These are phyloP conservation scores for Forpus xanthops DNA, from an alignment of 2,797 vertebrate species.

Conservation along the genomic window DNA sequence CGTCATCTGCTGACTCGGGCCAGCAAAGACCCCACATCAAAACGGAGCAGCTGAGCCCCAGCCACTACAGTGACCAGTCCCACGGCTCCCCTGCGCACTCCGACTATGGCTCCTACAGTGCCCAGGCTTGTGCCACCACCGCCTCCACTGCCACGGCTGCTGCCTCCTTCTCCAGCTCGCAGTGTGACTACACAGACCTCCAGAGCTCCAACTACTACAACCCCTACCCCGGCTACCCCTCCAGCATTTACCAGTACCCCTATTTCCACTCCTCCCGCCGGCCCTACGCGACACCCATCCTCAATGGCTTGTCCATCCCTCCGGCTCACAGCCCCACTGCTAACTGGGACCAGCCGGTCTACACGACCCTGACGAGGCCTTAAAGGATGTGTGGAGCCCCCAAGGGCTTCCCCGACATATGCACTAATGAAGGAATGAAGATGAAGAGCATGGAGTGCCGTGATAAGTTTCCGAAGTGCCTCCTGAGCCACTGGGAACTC, in stretches of 20 bases:
- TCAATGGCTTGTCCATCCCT: conserved; percentile 90
- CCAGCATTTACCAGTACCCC: conserved; percentile 93
- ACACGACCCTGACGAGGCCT: conserved; percentile 92
- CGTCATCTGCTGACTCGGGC: conserved; percentile 74
- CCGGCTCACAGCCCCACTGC: conserved; percentile 89
- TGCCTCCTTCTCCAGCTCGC: conserved; percentile 86
- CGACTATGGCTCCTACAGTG: conserved; percentile 85
- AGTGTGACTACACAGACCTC: conserved; percentile 96
- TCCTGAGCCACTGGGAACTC: conserved; percentile 78
- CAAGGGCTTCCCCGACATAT: conserved; percentile 56
- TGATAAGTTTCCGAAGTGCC: conserved; percentile 82
- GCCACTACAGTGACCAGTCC: conserved; percentile 89
- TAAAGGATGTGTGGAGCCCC: conserved; percentile 54
- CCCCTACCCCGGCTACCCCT: conserved; percentile 90
- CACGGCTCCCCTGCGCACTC: conserved; percentile 86
- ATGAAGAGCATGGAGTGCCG: not conserved
- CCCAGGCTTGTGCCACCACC: conserved; percentile 84
- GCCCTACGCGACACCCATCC: conserved; percentile 89
- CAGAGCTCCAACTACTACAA: conserved; percentile 94
- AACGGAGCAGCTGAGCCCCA: conserved; percentile 94
- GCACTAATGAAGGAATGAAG: conserved; percentile 77
- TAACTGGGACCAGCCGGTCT: conserved; percentile 97
- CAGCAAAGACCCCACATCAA: conserved; percentile 91
- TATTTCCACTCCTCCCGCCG: conserved; percentile 94
- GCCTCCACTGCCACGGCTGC: conserved; percentile 72